Base-by-base conservation (phyloP, 2,888 invertebrate species). In the Cheilosia vulpina region DNA sequence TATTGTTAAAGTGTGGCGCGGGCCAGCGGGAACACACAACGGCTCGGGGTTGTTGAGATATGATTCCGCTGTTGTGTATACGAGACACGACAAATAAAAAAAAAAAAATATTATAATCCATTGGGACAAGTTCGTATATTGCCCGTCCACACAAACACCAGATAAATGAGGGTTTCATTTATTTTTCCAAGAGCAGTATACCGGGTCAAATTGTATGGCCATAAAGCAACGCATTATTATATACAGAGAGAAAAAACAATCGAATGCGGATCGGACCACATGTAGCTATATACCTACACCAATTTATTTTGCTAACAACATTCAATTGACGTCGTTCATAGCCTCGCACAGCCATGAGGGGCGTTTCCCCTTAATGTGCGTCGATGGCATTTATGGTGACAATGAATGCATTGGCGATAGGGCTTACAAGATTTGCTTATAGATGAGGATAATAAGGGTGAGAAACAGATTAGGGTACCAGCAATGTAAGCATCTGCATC, bases 141-240 rank as follows among this genome's bases (percentile, higher is more conserved):
- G 65, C 81, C 43, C 63, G 68, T 57, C 31, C 45, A 68, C 68
- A 63, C 57, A 81, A 34, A 13, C 53, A 47, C 41, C 41, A 47
- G 19, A 31, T 63, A 19, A 65, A 69, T 53, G 68, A 69, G 58
- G 76, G 69, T 66, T 75, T 66, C 19, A 53, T 60, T 65, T 76
- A 52, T 47, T 69, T 45, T n/a, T 57, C 27, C 50, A 15, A 19
- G 41, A 55, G 50, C 55, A 58, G 34, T 69, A 47, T 79, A 60
- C 75, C 85, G 72, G 85, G 85, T 85, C 85, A 85, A 85, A 71
- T 80, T 76, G 72, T 72, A 53, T 85, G 71, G 85, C 81, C 80
- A 81, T 85, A 81, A 85, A 82, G 65, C 31, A n/a, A 34, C 38
- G 65, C 66, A 62, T 38, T 63, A 41, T 27, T 50, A 73, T 34